phyloP scores from a whole-genome alignment of 2,113 vertebrate genomes.

The Gulo gulo region DNA sequence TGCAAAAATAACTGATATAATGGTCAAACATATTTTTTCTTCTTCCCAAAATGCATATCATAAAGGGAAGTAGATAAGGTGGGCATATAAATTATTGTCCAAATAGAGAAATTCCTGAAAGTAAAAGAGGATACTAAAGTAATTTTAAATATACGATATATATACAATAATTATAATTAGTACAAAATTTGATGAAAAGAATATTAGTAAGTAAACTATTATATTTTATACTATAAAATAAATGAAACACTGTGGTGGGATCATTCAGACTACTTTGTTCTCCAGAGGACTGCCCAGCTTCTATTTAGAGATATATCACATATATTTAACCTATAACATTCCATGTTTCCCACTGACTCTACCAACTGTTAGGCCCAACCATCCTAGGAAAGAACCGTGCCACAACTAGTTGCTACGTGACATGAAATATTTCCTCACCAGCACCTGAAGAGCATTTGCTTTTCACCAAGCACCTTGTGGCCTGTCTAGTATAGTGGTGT shows the following conservation, averaged over 20 bases:
- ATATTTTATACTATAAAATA: neutral
- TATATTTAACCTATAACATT: neutral
- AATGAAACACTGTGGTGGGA: neutral
- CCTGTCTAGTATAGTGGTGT: neutral
- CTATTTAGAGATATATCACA: neutral
- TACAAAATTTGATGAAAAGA: neutral
- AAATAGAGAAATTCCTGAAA: conserved; percentile 44
- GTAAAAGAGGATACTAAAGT: neutral
- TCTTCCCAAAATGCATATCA: neutral
- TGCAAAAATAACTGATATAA: neutral
- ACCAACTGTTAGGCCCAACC: neutral
- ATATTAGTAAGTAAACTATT: neutral
- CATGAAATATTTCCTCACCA: neutral
- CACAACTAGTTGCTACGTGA: neutral
- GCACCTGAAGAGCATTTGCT: neutral
- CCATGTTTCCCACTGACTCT: neutral
- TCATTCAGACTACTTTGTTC: neutral
- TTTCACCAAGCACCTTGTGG: neutral
- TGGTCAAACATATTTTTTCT: neutral
- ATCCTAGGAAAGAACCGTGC: neutral
- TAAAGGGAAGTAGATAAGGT: neutral
- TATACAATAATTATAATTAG: neutral
- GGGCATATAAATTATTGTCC: neutral
- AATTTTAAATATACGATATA: neutral
- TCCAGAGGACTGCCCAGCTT: neutral